Conservation (phyloP, 2,888 invertebrate genomes). For the Sympetrum striolatum region DNA sequence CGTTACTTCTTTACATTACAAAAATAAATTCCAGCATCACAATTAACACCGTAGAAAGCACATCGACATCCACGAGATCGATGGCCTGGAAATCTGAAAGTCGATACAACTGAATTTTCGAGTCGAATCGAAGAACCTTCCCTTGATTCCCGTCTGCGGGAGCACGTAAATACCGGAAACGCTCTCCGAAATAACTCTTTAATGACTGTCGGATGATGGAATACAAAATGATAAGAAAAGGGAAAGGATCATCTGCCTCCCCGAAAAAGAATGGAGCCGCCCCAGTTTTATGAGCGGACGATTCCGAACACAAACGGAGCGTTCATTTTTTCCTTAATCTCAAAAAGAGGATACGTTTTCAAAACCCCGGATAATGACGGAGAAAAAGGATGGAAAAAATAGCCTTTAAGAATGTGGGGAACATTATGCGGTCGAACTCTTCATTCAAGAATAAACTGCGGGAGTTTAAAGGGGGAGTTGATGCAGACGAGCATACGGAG, state of each 20-base stretch:
- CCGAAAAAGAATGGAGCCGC: neutral
- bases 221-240: neutral
- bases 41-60: no score
- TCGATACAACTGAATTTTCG: no score
- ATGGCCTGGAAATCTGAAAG: no score
- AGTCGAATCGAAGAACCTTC: no score
- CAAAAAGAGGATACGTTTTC: neutral
- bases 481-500: neutral
- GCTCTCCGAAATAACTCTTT: neutral
- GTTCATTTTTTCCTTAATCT: neutral
- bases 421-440: neutral
- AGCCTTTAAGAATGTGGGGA: neutral
- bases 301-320: neutral
- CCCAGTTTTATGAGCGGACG: neutral
- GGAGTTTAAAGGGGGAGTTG: neutral
- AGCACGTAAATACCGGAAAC: neutral
- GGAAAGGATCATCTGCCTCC: conserved; percentile 8
- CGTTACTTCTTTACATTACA: no score
- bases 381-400: neutral
- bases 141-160: neutral
- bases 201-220: neutral
- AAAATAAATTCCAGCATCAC: no score
- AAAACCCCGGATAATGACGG: neutral
- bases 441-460: neutral
- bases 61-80: no score